Evolutionary conservation across 2,888 invertebrate species (phyloP).

Genomic region (Mesochorus sp.): DNA sequence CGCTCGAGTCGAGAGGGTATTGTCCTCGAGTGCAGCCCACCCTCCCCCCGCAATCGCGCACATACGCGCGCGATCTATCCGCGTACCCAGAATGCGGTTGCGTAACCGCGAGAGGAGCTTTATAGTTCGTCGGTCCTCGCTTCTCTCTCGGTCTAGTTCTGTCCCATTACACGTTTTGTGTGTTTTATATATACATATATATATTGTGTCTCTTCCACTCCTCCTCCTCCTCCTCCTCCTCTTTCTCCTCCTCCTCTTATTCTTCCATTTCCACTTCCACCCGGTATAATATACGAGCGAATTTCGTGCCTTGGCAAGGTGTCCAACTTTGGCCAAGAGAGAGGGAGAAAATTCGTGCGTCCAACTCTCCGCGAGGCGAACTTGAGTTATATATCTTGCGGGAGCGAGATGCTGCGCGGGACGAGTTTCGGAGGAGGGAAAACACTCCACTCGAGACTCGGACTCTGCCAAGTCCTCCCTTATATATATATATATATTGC

Average conservation of each 20-base stretch:
- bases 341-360: conserved; percentile 34
- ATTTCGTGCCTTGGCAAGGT: conserved; percentile 66
- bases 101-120: conserved; percentile 46
- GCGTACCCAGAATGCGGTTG: conserved; percentile 43
- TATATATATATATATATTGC: conserved; percentile 1
- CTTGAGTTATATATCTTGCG: conserved; percentile 65
- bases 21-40: conserved; percentile 52
- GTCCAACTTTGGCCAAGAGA: conserved; percentile 53
- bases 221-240: background rate
- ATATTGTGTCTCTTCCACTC: conserved; percentile 13
- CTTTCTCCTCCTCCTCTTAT: conserved; percentile 28
- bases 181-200: conserved; percentile 40
- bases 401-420: conserved; percentile 12
- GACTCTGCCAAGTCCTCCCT: conserved; percentile 25
- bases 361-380: conserved; percentile 57
- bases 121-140: conserved; percentile 9
- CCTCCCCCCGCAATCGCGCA: conserved; percentile 11
- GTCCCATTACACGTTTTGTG: background rate
- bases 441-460: background rate
- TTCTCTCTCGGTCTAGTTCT: conserved; percentile 8
- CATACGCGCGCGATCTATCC: background rate
- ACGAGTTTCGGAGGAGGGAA: conserved; percentile 16
- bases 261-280: background rate
- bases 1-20: conserved; percentile 51
- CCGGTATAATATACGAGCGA: conserved; percentile 54